Evolutionary conservation across 2,888 invertebrate species (phyloP).

Genomic region (Strigamia transsilvanica): DNA sequence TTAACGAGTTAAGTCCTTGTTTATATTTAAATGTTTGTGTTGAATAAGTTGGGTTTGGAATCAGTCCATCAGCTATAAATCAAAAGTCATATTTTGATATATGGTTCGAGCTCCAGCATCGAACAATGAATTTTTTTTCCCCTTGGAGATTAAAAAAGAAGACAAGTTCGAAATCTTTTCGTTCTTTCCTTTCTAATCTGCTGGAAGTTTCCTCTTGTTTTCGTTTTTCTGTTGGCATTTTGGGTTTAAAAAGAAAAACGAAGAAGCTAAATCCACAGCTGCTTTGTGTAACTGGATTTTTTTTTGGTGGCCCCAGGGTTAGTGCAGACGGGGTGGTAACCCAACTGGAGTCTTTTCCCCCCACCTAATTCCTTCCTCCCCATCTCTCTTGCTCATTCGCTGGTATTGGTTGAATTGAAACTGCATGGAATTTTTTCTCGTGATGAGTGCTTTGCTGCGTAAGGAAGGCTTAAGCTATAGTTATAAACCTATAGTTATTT

Average conservation of each 20-base stretch:
- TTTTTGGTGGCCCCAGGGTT: constrained; percentile 42
- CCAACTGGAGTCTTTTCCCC: constrained; percentile 27
- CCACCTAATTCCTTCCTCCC: constrained; percentile 45
- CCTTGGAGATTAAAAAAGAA: neutral
- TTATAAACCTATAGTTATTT: constrained; percentile 19
- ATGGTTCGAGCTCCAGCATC: constrained; percentile 44
- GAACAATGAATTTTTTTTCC: constrained; percentile 38
- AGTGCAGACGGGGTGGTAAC: constrained; percentile 45
- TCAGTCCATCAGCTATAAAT: constrained; percentile 49
- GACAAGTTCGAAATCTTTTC: constrained; percentile 22
- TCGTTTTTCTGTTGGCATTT: constrained; percentile 24
- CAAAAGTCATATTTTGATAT: constrained; percentile 23
- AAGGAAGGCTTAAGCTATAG: constrained; percentile 20
- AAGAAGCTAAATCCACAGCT: constrained; percentile 43
- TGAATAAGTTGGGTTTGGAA: constrained; percentile 39
- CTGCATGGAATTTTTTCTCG: constrained; percentile 1
- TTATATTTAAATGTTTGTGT: constrained; percentile 37
- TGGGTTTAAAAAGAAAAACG: constrained; percentile 31
- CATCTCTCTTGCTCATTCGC: constrained; percentile 30
- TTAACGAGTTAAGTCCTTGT: constrained; percentile 27
- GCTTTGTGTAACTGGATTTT: constrained; percentile 41
- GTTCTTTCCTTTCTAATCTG: constrained; percentile 34
- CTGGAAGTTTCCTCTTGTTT: constrained; percentile 13
- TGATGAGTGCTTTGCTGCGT: constrained; percentile 15
- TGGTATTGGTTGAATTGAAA: constrained; percentile 45